These are phyloP conservation scores for Lasioglossum morio DNA, from an alignment of 2,888 invertebrate species.

Conservation along the genomic window DNA sequence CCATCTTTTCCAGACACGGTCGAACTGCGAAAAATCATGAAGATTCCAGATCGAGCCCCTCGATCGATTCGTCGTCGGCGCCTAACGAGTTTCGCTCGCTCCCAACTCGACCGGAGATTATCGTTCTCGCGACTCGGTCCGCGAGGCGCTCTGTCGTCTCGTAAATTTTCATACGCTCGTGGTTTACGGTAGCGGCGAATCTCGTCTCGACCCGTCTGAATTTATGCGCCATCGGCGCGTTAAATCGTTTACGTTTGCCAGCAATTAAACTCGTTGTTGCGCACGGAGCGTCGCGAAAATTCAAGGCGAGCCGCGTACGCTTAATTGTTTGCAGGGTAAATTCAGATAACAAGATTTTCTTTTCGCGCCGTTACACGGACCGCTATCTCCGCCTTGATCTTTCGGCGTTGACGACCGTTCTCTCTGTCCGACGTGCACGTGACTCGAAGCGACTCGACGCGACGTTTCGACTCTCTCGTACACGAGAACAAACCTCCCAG, in stretches of 20 bases:
- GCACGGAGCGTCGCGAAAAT: slow-evolving; percentile 48
- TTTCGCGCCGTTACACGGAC: slow-evolving; percentile 21
- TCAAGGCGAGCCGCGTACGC: slow-evolving; percentile 45
- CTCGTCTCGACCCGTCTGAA: slow-evolving; percentile 40
- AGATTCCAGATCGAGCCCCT: background rate
- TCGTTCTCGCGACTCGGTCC: background rate
- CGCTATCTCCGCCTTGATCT: slow-evolving; percentile 28
- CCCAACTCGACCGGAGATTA: background rate
- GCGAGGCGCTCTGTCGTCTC: slow-evolving; percentile 31
- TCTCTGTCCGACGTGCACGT: background rate
- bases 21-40: background rate
- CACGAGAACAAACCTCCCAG: background rate
- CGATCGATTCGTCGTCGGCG: background rate
- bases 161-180: slow-evolving; percentile 57
- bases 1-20: background rate
- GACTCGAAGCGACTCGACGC: background rate
- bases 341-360: slow-evolving; percentile 56
- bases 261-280: slow-evolving; percentile 61
- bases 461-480: background rate
- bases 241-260: slow-evolving; percentile 63
- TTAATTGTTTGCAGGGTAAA: slow-evolving; percentile 58
- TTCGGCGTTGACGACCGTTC: background rate
- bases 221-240: slow-evolving; percentile 59
- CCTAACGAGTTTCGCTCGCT: background rate
- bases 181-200: slow-evolving; percentile 46